Percentiles rank a stretch among this genome's conserved stretches.
These are phyloP conservation scores for Bovichtus diacanthus DNA, from an alignment of 2,797 vertebrate genomes.

Conservation along the genomic window DNA sequence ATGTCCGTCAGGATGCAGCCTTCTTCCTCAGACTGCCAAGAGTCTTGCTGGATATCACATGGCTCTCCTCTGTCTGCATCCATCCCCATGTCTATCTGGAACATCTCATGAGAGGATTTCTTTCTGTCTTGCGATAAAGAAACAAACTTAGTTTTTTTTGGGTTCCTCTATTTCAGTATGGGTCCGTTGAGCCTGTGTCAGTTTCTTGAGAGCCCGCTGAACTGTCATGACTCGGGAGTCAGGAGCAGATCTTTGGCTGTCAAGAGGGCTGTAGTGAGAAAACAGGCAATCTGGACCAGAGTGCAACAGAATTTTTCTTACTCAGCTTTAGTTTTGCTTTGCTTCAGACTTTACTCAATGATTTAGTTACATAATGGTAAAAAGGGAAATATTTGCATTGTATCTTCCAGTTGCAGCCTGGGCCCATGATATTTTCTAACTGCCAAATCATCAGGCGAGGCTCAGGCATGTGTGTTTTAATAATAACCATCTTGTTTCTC, in stretches of 20 bases:
- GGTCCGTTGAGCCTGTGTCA: conserved; percentile 5
- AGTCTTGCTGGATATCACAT: conserved; percentile 35
- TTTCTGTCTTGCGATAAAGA: neutral
- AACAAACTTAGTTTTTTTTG: neutral
- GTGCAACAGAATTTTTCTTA: conserved; percentile 7
- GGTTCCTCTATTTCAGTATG: neutral
- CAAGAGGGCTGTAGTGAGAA: conserved; percentile 13
- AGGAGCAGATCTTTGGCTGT: conserved; percentile 41
- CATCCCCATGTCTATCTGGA: conserved; percentile 19
- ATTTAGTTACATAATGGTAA: neutral
- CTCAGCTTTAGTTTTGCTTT: conserved; percentile 10
- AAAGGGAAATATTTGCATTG: neutral
- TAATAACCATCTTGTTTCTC: conserved; percentile 7
- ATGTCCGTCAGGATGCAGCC: conserved; percentile 68
- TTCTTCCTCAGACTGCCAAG: conserved; percentile 42
- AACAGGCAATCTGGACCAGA: conserved; percentile 15
- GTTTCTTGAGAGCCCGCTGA: conserved; percentile 31
- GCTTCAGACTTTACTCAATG: neutral
- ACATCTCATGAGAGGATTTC: conserved; percentile 32
- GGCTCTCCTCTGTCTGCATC: conserved; percentile 24
- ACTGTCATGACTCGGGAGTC: conserved; percentile 35
- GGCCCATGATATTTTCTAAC: neutral
- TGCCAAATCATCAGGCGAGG: neutral
- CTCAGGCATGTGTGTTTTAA: neutral
- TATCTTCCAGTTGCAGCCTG: neutral